Base-by-base conservation (phyloP, 2,888 invertebrate genomes). In the Antheraea assamensis region DNA sequence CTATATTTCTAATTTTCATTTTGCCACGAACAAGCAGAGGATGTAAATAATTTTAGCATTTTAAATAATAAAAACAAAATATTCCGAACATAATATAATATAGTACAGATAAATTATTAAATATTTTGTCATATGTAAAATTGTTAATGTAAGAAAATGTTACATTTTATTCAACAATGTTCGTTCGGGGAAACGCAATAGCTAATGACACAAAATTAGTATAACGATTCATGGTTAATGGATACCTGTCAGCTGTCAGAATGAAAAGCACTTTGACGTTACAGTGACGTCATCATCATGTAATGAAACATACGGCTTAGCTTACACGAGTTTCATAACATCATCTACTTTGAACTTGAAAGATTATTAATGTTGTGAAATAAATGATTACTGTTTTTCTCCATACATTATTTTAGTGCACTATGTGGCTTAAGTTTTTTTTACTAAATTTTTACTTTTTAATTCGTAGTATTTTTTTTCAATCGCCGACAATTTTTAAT, bases 141-240 rank as follows among this genome's bases (percentile, higher is more conserved):
- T 24, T 5, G 2, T 5, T 24, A 58, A 58, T 10, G 13, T 58
- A 10, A 58, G 58, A 24, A 24, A 58, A 58, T 58, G n/a, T 13
- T n/a, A 55, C 24, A 58, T 58, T 58, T 24, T 58, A 58, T 58
- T n/a, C 13, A 61, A 27, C 15, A 61, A 61, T 17, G 27, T 61
- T 61, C 61, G 27, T 3, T 61, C 27, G 61, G 27, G n/a, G 24
- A 58, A 24, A 24, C 24, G 21, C n/a, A 58, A 58, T 61, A 61
- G 61, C 61, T 27, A 61, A 61, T 27, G 61, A 61, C 27, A 27
- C 61, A 61, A 27, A n/a, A 61, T 61, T 61, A 27, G 61, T 61
- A 61, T 61, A 61, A 61, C 4, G 27, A 61, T 27, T 27, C 27
- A 1, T 61, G 27, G 27, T 17, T 61, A 61, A 27, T 61, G 61